Evolutionary conservation across 2,888 invertebrate genomes (phyloP), one percentile per base, ranked within the genome.

Genomic region (Limnephilus rhombicus): DNA sequence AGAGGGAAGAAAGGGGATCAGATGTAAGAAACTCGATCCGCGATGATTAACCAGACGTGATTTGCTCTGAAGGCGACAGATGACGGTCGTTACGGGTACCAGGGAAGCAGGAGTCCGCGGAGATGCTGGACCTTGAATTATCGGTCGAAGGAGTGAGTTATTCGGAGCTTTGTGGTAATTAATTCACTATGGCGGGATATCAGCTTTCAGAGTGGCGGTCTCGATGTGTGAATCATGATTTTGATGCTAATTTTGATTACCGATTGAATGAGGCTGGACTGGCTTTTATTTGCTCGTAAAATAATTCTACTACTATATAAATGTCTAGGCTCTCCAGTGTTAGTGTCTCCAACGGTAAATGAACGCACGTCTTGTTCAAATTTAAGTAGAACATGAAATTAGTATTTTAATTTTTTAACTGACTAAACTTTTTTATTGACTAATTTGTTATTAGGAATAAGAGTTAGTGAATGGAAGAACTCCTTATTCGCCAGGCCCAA

Each of bases 51-150:
- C 83, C 3, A 83, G 83, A 2, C 12, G 83, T 18, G 37, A 83
- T 83, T 41, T 37, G 83, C 83, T 18, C 37, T 83, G 83, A 83
- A 37, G 83, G 83, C 37, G 83, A 83, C 24, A 41, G 83, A 83
- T 83, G 83, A 34, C 34, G 37, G 34, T 37, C 83, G 24, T 83
- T 83, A 83, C 68, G 18, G 24, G 83, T 83, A 83, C 5, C 83
- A 41, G 13, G 24, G 34, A 41, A 37, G 41, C 29, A 45, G 49
- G 13, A 82, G 37, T 53, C 34, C 93, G 53, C 31, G 18, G 34
- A 90, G 24, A n/a, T 68, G 4, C 68, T 24, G 68, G 24, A 68
- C 68, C 68, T 68, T 68, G 68, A 68, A 68, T 68, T 68, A 68
- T 68, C 68, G n/a, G 9, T 0, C 24, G n/a, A 68, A 68, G 24